These are phyloP conservation scores for Orthonyx spaldingii DNA, from an alignment of 2,113 vertebrate species.

Conservation along the genomic window DNA sequence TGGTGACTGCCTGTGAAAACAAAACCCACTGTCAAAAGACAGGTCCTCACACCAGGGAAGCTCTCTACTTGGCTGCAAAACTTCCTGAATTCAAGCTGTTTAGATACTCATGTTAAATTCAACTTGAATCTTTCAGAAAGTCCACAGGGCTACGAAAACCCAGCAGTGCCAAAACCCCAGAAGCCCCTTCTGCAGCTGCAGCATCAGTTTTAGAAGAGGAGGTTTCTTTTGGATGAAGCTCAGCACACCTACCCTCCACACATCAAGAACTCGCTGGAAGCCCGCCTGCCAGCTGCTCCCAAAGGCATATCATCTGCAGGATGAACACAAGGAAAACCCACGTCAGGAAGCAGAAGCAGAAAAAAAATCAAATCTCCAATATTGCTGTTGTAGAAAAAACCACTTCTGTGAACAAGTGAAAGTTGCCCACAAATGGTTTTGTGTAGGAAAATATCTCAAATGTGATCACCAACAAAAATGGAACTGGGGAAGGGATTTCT, in stretches of 20 bases:
- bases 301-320: conserved; percentile 84
- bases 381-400: neutral
- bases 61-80: neutral
- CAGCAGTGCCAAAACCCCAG: neutral
- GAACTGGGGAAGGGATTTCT: neutral
- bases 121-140: neutral
- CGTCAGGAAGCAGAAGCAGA: neutral
- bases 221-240: neutral
- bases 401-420: neutral
- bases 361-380: neutral
- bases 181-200: neutral
- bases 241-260: conserved; percentile 87
- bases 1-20: conserved; percentile 58
- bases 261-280: conserved; percentile 90
- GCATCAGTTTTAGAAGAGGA: neutral
- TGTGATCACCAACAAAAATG: neutral
- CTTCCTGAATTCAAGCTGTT: neutral
- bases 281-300: conserved; percentile 75
- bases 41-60: neutral
- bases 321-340: neutral
- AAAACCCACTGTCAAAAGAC: neutral
- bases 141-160: neutral
- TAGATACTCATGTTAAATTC: neutral
- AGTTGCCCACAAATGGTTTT: neutral
- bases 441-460: neutral